These are phyloP conservation scores for Spodoptera litura DNA, from an alignment of 1,140 invertebrate genomes.

Conservation along the genomic window DNA sequence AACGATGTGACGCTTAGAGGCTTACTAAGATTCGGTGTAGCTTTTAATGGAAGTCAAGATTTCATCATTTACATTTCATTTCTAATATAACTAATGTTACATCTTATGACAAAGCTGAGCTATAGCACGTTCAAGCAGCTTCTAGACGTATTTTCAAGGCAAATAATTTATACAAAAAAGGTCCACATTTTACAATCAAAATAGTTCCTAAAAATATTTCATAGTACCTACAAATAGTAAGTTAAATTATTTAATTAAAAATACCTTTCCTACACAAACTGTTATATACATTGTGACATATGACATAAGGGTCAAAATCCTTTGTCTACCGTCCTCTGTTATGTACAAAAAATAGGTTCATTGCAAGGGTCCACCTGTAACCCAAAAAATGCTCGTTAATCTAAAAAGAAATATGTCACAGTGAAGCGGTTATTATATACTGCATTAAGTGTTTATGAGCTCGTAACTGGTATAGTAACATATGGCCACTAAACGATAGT, in stretches of 20 bases:
- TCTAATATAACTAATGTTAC: too few relatives aligned
- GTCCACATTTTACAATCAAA: neutral
- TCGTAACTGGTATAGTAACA: neutral
- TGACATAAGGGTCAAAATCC: neutral
- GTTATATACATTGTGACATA: neutral
- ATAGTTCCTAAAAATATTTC: constrained; percentile 1
- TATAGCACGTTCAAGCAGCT: too few relatives aligned
- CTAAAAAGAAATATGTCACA: constrained; percentile 27
- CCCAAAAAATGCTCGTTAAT: constrained; percentile 31
- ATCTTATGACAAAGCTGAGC: too few relatives aligned
- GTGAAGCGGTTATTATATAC: neutral
- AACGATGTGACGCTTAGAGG: neutral
- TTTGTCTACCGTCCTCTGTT: neutral
- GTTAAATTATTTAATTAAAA: neutral
- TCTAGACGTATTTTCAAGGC: neutral
- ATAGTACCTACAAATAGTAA: neutral
- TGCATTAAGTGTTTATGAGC: constrained; percentile 5
- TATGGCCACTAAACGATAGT: constrained; percentile 5
- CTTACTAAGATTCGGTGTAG: too few relatives aligned
- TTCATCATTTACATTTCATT: neutral
- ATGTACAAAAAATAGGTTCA: constrained; percentile 4
- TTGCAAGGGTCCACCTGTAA: constrained; percentile 13
- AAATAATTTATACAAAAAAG: neutral
- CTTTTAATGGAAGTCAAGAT: neutral
- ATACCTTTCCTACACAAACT: neutral